Evolutionary conservation across 2,113 vertebrate species (phyloP), one percentile per base, ranked within the genome.

Genomic region (Xenotilapia caudafasciata): DNA sequence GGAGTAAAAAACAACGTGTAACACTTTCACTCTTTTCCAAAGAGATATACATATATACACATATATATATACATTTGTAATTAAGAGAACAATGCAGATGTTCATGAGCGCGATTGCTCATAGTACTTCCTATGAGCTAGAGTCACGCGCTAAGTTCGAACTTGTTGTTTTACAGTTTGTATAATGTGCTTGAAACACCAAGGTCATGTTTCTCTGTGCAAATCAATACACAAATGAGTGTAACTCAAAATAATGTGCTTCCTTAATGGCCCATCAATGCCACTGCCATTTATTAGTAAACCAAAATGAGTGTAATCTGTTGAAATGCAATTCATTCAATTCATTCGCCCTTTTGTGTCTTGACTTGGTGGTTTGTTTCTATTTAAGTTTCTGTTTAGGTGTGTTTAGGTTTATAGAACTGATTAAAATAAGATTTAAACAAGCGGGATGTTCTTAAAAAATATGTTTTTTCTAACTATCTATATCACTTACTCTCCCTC

Each of bases 151-250:
- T 53, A 79, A 42, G 62, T 54, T 79, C 38, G 13, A 47, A 62
- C 31, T 45, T 19, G 45, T 56, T 79, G 3, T 42, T 17, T 82
- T 83, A 38, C 12, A 19, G 58, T 87, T 84, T 79, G 75, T 81
- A 42, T 14, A 5, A 79, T 75, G 51, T 51, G 60, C 45, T 62
- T 75, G 11, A 26, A 87, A 83, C 80, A 82, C 42, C 11, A 79
- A 86, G 86, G 68, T 47, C 53, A 28, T 33, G 26, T 28, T 45
- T 70, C 65, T 88, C 51, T 83, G 33, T 45, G 56, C 75, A 86
- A 87, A 92, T 92, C 90, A 83, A 84, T 84, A 70, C 77, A 81
- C 88, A 94, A 89, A 92, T 79, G 73, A 86, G 21, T 85, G 28
- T 70, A n/a, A 80, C 38, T 17, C 65, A 51, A 73, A 83, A 86